phyloP scores from a whole-genome alignment of 2,888 invertebrate species.

The Tiliacea aurago region DNA sequence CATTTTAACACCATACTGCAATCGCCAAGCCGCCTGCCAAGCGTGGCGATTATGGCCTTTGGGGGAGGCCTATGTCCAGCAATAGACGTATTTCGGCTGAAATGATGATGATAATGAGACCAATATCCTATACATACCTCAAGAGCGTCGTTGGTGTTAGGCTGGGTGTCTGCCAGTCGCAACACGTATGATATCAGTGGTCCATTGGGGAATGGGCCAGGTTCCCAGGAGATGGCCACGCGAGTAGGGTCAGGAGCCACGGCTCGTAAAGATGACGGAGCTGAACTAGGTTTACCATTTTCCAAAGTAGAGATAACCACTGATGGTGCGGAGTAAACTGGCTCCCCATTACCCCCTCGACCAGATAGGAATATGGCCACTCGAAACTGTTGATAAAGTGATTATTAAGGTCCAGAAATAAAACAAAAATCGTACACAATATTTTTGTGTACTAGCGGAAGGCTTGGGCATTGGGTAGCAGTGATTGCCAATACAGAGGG shows the following conservation, averaged over 20 bases:
- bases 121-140: conserved; percentile 88
- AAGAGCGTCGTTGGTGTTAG: conserved; percentile 91
- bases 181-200: conserved; percentile 96
- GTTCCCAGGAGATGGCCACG: conserved; percentile 96
- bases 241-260: conserved; percentile 95
- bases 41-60: no score
- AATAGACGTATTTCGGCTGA: no score
- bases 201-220: conserved; percentile 96
- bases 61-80: no score
- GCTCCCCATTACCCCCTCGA: conserved; percentile 92
- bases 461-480: not conserved
- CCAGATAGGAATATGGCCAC: conserved; percentile 95
- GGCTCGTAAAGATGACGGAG: conserved; percentile 94
- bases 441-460: not conserved
- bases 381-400: conserved; percentile 92
- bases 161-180: conserved; percentile 91
- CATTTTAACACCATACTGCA: no score
- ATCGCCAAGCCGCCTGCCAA: no score
- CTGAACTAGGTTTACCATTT: conserved; percentile 94
- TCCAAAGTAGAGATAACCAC: conserved; percentile 94
- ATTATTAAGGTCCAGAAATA: not conserved
- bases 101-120: no score
- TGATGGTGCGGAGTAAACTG: conserved; percentile 94
- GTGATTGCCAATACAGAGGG: not conserved
- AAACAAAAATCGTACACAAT: not conserved